phyloP scores from a whole-genome alignment of 1,140 invertebrate species.

The Scaptomyza pallida region DNA sequence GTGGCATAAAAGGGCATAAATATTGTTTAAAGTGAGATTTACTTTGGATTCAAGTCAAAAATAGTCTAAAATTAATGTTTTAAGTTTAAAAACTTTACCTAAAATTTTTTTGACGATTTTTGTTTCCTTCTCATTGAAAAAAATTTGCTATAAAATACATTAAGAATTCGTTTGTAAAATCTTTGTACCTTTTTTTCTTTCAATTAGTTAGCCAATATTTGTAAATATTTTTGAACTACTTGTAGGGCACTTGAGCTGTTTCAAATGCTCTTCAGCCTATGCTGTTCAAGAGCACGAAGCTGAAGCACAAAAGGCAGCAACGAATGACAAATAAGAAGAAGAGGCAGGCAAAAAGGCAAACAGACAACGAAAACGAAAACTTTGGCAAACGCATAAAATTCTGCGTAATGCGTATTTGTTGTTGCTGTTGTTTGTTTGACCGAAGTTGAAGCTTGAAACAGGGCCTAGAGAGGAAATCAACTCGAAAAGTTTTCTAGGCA shows the following conservation, averaged over 20 bases:
- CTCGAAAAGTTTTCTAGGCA: conserved; percentile 34
- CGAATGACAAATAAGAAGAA: conserved; percentile 46
- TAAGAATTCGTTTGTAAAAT: too few species aligned
- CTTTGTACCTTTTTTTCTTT: neutral
- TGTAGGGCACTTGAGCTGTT: conserved; percentile 31
- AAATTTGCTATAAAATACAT: too few species aligned
- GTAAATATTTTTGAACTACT: neutral
- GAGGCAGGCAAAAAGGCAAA: conserved; percentile 34
- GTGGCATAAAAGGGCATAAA: too few species aligned
- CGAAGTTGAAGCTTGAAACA: conserved; percentile 43
- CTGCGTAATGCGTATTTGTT: conserved; percentile 59
- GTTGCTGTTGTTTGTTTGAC: conserved; percentile 55
- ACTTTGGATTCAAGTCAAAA: too few species aligned
- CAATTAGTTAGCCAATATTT: conserved; percentile 14
- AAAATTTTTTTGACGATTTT: too few species aligned
- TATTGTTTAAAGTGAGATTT: too few species aligned
- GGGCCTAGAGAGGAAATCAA: conserved; percentile 40
- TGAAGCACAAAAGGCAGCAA: conserved; percentile 52
- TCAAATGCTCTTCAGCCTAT: conserved; percentile 34
- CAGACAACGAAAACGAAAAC: conserved; percentile 68
- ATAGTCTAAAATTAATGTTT: too few species aligned
- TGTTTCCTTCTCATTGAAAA: too few species aligned
- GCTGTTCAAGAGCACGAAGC: conserved; percentile 40
- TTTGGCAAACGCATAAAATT: conserved; percentile 81
- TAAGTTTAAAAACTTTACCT: too few species aligned